Base-by-base conservation (phyloP, 2,797 vertebrate species). In the Pristis pectinata region DNA sequence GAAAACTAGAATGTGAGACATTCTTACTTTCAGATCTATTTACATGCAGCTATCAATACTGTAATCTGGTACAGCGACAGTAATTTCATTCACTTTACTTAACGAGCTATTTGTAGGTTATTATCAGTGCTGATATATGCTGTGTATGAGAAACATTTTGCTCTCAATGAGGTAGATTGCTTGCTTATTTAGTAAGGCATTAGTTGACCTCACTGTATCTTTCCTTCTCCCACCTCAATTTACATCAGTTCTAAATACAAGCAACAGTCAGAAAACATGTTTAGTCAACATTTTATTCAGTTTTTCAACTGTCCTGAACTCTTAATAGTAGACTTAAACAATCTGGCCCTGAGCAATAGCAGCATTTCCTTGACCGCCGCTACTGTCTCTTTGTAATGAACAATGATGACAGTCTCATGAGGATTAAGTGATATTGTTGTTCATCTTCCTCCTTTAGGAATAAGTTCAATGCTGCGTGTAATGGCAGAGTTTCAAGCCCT, bases 71-170 rank as follows among this genome's bases (percentile, higher is more conserved):
- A 64, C 59, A 67, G n/a, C 59, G 27, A 24, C 59, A 91, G 59
- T 91, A 91, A 67, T 91, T 91, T 91, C 59, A 67, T 91, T 91
- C 15, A 34, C 87, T 91, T 94, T 53, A 94, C 70, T 74, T 53
- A 76, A 70, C 91, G 93, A 91, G 59, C n/a, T 91, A 91, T 64
- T 91, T 67, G 61, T 91, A 67, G 92, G 70, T 22, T 94, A n/a
- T n/a, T 72, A 94, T 94, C 92, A 94, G 30, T 74, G 9, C 67
- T 93, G 92, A 93, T 67, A 91, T 41, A 49, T 49, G 41, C 70
- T 76, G 44, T 34, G 70, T 94, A 94, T 94, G 92, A 53, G 92
- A 94, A 94, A 76, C 70, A 94, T 91, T 91, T 67, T 91, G 87
- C 87, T 91, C 41, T 41, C 59, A 91, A 10, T 64, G n/a, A 91